Evolutionary conservation across 2,113 vertebrate genomes (phyloP).

Genomic region (Pandion haliaetus): DNA sequence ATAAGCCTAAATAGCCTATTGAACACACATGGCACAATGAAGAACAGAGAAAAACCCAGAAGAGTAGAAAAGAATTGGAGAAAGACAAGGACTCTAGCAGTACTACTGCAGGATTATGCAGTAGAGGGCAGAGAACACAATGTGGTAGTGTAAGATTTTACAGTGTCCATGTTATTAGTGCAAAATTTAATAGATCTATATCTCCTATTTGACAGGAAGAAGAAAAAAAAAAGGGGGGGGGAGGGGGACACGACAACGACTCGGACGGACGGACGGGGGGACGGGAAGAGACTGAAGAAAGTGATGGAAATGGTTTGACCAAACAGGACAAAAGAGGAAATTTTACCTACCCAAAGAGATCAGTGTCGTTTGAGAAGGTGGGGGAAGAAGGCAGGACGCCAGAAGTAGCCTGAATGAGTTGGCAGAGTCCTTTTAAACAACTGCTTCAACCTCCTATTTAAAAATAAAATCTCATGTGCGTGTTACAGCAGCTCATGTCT

Average conservation of each 20-base stretch:
- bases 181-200: background rate
- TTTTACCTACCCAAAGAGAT: background rate
- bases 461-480: conserved; percentile 44
- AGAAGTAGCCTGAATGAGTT: background rate
- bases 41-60: background rate
- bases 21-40: background rate
- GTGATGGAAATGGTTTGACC: background rate
- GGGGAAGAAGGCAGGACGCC: background rate
- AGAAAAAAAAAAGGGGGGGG: too few species aligned
- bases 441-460: conserved; percentile 21
- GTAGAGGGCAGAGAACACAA: background rate
- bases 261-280: too few species aligned
- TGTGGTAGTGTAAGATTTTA: background rate
- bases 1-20: background rate
- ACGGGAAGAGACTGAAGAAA: too few species aligned
- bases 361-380: background rate
- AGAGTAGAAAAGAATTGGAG: background rate
- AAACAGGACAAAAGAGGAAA: background rate
- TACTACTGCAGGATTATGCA: background rate
- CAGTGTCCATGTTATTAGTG: background rate
- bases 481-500: background rate
- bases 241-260: too few species aligned
- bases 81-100: background rate
- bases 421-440: background rate
- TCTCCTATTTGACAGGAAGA: background rate